Evolutionary conservation across 1,140 invertebrate species (phyloP).

Genomic region (Cephus cinctus): DNA sequence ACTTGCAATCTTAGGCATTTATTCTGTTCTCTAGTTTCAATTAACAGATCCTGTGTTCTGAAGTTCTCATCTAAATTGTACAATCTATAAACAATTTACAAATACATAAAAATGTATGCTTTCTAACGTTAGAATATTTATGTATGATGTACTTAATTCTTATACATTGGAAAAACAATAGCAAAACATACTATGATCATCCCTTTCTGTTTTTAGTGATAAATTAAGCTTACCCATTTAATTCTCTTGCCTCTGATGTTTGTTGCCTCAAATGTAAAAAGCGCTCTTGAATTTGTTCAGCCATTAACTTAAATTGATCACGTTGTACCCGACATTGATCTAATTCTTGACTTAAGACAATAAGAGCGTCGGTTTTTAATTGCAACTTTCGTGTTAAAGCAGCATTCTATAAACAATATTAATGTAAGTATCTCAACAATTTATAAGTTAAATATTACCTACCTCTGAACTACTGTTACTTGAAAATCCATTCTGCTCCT

Average conservation of each 20-base stretch:
- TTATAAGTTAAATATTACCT: no score
- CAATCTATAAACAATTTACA: constrained; percentile 9
- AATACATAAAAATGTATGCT: neutral
- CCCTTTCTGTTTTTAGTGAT: constrained; percentile 14
- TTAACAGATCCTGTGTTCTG: constrained; percentile 49
- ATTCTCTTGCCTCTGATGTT: constrained; percentile 25
- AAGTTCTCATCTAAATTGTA: constrained; percentile 28
- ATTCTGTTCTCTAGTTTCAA: constrained; percentile 66
- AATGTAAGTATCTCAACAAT: no score
- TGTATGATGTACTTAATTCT: no score
- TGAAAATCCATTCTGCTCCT: no score
- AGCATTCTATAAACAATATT: no score
- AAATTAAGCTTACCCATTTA: constrained; percentile 24
- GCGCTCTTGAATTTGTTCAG: constrained; percentile 73
- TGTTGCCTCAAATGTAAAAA: constrained; percentile 59
- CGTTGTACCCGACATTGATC: constrained; percentile 76
- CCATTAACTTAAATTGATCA: constrained; percentile 80
- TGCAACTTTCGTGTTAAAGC: constrained; percentile 70
- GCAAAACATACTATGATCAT: no score
- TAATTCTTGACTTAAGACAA: constrained; percentile 74
- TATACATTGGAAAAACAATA: no score
- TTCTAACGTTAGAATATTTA: constrained; percentile 12
- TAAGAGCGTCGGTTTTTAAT: constrained; percentile 77
- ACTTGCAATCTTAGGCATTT: constrained; percentile 68
- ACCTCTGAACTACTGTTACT: no score